These are phyloP conservation scores for Triplophysa dalaica DNA, from an alignment of 2,113 vertebrate species.

Conservation along the genomic window DNA sequence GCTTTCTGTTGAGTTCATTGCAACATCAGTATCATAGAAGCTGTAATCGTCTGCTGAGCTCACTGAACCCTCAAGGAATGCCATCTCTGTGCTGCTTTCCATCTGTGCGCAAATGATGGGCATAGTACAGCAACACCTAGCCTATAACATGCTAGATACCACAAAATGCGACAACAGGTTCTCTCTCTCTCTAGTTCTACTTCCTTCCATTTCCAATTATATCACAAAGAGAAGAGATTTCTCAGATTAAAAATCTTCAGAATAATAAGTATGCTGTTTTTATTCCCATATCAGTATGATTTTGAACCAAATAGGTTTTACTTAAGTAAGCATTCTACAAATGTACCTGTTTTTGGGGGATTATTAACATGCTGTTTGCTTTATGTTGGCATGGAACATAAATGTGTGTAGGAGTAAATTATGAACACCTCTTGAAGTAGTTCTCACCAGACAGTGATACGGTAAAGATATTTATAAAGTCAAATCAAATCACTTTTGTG, in stretches of 20 bases:
- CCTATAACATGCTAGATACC: constrained; percentile 57
- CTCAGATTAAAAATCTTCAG: neutral
- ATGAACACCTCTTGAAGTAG: neutral
- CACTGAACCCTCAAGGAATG: constrained; percentile 51
- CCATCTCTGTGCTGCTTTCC: constrained; percentile 39
- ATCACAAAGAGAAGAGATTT: neutral
- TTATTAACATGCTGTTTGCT: neutral
- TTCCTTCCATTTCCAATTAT: constrained; percentile 3
- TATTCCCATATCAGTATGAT: neutral
- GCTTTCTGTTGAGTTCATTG: fast-evolving
- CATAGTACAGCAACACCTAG: constrained; percentile 32
- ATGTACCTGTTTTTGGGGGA: neutral
- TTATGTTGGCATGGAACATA: no score
- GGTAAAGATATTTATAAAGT: neutral
- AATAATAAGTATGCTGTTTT: neutral
- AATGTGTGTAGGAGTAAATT: neutral
- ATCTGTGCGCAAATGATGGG: constrained; percentile 34
- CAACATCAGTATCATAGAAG: neutral
- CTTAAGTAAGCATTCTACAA: neutral
- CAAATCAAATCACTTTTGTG: neutral
- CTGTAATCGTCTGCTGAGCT: neutral
- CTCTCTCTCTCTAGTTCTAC: constrained; percentile 1
- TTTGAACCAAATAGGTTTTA: neutral
- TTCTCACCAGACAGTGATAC: neutral
- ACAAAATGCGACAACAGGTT: constrained; percentile 51